Evolutionary conservation across 2,113 vertebrate species (phyloP).

Genomic region (Terrapene triunguis): DNA sequence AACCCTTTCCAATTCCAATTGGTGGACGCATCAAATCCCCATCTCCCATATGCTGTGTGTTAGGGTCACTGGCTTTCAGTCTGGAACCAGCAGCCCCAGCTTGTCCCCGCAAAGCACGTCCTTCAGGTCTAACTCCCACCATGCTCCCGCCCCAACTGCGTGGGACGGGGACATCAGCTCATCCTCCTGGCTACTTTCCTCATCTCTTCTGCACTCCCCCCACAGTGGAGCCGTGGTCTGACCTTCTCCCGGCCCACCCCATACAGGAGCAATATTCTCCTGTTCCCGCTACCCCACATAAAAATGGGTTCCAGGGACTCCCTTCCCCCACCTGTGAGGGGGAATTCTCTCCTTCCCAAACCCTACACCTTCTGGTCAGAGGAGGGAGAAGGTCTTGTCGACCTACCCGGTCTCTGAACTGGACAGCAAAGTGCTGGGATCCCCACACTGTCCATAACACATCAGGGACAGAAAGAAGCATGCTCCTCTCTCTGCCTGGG

Average conservation of each 20-base stretch:
- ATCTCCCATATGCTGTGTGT: background rate
- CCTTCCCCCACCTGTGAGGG: background rate
- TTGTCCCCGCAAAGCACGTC: background rate
- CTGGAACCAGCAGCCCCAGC: background rate
- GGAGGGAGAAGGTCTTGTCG: background rate
- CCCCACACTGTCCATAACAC: background rate
- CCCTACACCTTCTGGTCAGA: background rate
- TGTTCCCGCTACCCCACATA: background rate
- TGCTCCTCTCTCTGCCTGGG: background rate
- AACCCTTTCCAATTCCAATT: no score
- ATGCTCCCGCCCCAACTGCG: background rate
- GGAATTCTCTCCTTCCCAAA: background rate
- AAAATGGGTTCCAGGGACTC: background rate
- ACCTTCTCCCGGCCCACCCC: background rate
- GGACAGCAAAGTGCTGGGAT: background rate
- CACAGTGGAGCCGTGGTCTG: background rate
- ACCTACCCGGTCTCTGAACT: background rate
- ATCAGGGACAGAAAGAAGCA: background rate
- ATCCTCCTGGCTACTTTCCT: no score
- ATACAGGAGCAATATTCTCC: background rate
- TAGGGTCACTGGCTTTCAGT: background rate
- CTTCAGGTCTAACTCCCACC: background rate
- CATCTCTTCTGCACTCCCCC: no score
- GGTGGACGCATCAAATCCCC: background rate
- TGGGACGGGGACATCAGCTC: no score